Evolutionary conservation across 2,888 invertebrate genomes (phyloP).

Genomic region (Siphonodentalium dalli): DNA sequence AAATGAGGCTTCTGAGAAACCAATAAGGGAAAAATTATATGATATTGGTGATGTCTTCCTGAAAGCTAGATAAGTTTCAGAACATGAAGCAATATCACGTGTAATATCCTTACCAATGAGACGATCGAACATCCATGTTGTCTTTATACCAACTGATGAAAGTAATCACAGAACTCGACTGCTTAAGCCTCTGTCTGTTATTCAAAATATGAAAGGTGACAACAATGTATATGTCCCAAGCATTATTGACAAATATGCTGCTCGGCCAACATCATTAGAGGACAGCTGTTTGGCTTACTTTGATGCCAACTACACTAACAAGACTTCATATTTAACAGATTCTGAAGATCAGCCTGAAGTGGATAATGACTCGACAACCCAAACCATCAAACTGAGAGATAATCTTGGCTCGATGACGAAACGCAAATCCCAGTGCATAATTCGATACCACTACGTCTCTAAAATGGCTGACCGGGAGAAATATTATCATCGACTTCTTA

Average conservation of each 20-base stretch:
- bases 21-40: not conserved
- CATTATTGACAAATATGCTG: slow-evolving; percentile 6
- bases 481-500: no score
- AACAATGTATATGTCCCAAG: slow-evolving; percentile 4
- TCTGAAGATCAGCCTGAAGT: no score
- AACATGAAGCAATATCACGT: not conserved
- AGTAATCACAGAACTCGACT: not conserved
- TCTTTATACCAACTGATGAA: not conserved
- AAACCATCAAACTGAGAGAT: no score
- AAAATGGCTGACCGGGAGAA: no score
- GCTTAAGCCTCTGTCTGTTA: not conserved
- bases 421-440: no score
- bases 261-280: no score
- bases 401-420: no score
- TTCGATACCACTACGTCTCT: no score
- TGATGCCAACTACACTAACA: no score
- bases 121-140: not conserved
- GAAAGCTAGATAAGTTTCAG: not conserved
- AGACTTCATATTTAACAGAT: not conserved
- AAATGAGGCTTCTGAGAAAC: slow-evolving; percentile 6
- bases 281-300: no score
- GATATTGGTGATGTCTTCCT: not conserved
- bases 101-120: not conserved
- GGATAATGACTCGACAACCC: no score
- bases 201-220: slow-evolving; percentile 4